Evolutionary conservation across 2,113 vertebrate genomes (phyloP).

Genomic region (Porphyrio hochstetteri): DNA sequence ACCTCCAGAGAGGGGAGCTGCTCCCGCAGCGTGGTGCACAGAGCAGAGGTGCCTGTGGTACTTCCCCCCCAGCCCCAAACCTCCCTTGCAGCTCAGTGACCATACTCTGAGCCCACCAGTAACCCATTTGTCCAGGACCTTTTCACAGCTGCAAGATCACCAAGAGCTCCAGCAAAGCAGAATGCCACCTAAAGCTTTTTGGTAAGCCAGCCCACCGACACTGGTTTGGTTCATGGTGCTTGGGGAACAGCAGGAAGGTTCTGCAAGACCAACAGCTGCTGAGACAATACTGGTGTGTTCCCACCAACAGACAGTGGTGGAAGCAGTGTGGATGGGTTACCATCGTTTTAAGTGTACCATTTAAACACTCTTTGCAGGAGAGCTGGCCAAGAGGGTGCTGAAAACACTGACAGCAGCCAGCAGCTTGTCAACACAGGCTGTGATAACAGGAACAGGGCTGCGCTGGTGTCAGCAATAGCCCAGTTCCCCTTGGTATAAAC

Average conservation of each 20-base stretch:
- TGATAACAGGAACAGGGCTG: conserved; percentile 25
- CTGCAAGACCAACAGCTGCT: background rate
- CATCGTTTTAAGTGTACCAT: background rate
- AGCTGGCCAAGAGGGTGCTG: conserved; percentile 55
- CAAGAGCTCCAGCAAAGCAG: background rate
- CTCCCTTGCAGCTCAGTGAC: background rate
- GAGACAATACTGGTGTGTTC: background rate
- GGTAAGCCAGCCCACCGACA: background rate
- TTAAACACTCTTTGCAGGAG: conserved; percentile 2
- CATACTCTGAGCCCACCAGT: background rate
- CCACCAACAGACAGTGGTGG: background rate
- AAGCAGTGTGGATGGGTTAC: background rate
- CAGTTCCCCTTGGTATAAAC: fast-evolving
- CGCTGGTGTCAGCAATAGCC: background rate
- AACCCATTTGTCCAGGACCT: background rate
- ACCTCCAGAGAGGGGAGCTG: background rate
- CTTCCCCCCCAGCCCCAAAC: fast-evolving
- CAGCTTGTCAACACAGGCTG: background rate
- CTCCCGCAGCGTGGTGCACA: background rate
- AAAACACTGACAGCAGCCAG: conserved; percentile 21
- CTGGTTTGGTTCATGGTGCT: fast-evolving
- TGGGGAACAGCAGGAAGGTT: background rate
- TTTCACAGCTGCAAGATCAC: background rate
- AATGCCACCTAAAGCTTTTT: background rate
- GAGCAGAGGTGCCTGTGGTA: background rate